Evolutionary conservation across 2,888 invertebrate genomes (phyloP).

Genomic region (Mylabris sibirica): DNA sequence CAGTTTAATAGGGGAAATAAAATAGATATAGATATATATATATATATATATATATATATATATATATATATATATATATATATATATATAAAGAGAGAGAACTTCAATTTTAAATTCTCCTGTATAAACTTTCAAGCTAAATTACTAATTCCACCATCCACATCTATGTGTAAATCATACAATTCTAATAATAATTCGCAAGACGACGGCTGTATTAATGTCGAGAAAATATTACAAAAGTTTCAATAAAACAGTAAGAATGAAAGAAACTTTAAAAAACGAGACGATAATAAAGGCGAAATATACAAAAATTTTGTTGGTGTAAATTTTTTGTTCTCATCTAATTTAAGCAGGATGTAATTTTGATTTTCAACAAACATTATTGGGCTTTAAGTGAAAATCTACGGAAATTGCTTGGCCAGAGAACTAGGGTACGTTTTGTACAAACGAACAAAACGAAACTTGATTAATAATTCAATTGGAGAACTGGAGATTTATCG

Average conservation of each 20-base stretch:
- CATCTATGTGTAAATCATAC: conserved; percentile 21
- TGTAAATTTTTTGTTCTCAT: too few relatives aligned
- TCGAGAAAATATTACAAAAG: not conserved
- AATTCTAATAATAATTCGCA: conserved; percentile 21
- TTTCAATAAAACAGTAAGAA: not conserved
- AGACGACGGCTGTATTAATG: not conserved
- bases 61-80: too few relatives aligned
- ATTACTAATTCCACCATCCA: conserved; percentile 24
- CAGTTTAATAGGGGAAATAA: not conserved
- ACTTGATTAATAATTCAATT: conserved; percentile 29
- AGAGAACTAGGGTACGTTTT: conserved; percentile 17
- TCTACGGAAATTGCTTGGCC: conserved; percentile 15
- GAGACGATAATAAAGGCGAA: too few relatives aligned
- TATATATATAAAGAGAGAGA: too few relatives aligned
- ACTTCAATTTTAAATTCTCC: conserved; percentile 29
- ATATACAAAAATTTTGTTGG: too few relatives aligned
- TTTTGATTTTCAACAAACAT: conserved; percentile 30
- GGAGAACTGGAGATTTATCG: conserved; percentile 24
- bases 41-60: too few relatives aligned
- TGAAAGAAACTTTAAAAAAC: not conserved
- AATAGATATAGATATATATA: too few relatives aligned
- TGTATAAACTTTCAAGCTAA: conserved; percentile 23
- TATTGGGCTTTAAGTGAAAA: conserved; percentile 23
- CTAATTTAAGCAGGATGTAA: conserved; percentile 13
- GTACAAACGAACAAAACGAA: conserved; percentile 21